Evolutionary conservation across 2,888 invertebrate species (phyloP), one percentile per base, ranked within the genome.

Genomic region (Apamea sordens): DNA sequence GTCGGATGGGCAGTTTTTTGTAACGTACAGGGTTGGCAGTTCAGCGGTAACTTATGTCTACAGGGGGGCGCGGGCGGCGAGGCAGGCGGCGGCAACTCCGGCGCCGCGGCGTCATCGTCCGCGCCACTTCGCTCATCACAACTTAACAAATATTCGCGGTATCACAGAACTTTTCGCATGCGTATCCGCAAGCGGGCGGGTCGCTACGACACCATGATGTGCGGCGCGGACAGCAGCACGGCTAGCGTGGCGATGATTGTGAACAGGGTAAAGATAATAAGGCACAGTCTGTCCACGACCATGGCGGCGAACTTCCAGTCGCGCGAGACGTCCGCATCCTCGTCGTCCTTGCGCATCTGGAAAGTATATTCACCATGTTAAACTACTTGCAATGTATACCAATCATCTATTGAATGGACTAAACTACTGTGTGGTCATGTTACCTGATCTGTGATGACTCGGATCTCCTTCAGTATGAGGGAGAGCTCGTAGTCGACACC

Each of bases 251-350:
- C 99, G 97, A 99, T 98, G 98, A 99, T 98, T 97, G 99, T 99
- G 98, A 99, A 99, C 97, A 99, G 98, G 97, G 99, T 99, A 98
- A 99, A 99, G 98, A 99, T 98, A 98, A 99, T 99, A 98, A 99
- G 98, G 98, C 99, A 99, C 98, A 99, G 98, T 98, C 99, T 98
- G 98, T 99, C 99, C 97, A 99, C 99, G 97, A 99, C 99, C 99
- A 99, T 99, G 97, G 99, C 99, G 97, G 99, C 99, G 97, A 99
- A 99, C 97, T 99, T 99, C 99, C 99, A 99, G 98, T 99, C 99
- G 97, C 99, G 98, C 96, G 99, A 98, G 96, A 99, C 98, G 97
- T 99, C 99, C 96, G 98, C 98, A 94, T 98, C 98, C 96, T 99
- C 98, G 97, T 99, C 99, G 95, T 99, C 99, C 97, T 98, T 98